A percentile compares a stretch with the other conserved stretches of the same genome.
phyloP scores from a whole-genome alignment of 2,888 invertebrate genomes.

The Caenorhabditis japonica region DNA sequence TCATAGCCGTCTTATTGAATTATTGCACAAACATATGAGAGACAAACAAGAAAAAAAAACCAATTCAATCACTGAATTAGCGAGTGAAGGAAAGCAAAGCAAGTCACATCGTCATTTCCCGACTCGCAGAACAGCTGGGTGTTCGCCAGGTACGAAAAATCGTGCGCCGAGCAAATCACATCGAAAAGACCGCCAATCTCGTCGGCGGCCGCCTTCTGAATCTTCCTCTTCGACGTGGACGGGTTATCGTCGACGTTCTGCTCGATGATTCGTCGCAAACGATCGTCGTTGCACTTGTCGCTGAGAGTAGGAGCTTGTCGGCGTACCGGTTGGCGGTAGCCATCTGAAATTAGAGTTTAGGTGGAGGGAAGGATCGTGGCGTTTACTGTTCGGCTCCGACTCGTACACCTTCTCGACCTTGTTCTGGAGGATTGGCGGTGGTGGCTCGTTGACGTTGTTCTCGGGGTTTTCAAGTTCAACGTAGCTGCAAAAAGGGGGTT shows the following conservation, averaged over 20 bases:
- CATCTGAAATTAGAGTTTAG: constrained; percentile 38
- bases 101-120: constrained; percentile 69
- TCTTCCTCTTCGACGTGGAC: constrained; percentile 66
- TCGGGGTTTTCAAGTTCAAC: constrained; percentile 63
- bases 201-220: constrained; percentile 66
- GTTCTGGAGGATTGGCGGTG: constrained; percentile 48
- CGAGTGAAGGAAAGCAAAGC: constrained; percentile 71
- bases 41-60: constrained; percentile 6
- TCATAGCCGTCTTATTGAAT: no score
- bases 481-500: constrained; percentile 52
- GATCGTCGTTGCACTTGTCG: constrained; percentile 67
- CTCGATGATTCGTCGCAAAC: constrained; percentile 62
- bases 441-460: constrained; percentile 22
- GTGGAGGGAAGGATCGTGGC: neutral
- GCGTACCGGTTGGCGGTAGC: constrained; percentile 60
- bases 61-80: constrained; percentile 56
- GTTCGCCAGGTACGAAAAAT: constrained; percentile 69
- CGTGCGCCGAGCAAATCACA: constrained; percentile 68
- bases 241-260: constrained; percentile 66
- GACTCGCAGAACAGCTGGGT: constrained; percentile 69
- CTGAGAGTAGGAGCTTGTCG: constrained; percentile 51
- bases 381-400: constrained; percentile 58
- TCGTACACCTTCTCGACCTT: constrained; percentile 56
- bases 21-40: constrained; percentile 42
- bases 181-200: constrained; percentile 69